Base-by-base conservation (phyloP, 2,797 vertebrate genomes). In the Oophaga sylvatica region DNA sequence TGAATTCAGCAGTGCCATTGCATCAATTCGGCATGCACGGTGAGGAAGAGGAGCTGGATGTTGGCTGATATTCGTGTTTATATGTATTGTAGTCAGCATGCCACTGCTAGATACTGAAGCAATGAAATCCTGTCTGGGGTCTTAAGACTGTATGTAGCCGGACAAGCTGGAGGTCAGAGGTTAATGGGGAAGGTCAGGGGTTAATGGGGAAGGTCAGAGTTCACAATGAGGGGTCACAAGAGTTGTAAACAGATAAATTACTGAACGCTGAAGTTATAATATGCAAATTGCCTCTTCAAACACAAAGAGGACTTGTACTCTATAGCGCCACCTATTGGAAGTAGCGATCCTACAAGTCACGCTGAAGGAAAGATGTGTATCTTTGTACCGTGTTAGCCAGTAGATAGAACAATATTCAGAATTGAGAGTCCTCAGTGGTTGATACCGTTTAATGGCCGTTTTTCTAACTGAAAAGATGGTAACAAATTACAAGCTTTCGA, bases 21-120 rank as follows among this genome's bases (percentile, higher is more conserved):
- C 98, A 16, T 99, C 97, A 90, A 98, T 99, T 91, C 96, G 98
- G 90, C 98, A 99, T 0, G 98, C 98, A 94, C 97, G 98, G 98
- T 83, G 35, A 77, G 41, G 15, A 59, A 10, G 5, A 41, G 16
- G 35, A 56, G 9, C 29, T 45, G 20, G 20, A 68, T 11, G 45
- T 53, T 53, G 45, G 48, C 13, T 48, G 12, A 6, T 26, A 26
- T 77, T n/a, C 11, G n/a, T 26, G 26, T 16, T 70, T 31, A 67
- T 67, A 26, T 48, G 20, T 19, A 75, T 9, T 29, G 3, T 67
- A 29, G 65, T 67, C 65, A 29, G n/a, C 15, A 31, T 15, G 67
- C 0, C n/a, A 48, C 41, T 12, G 22, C 7, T 48, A 53, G 1
- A 22, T n/a, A 2, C 35, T 48, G 41, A 3, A 48, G 8, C 19